A percentile compares a stretch with the other conserved stretches of the same genome.
These are phyloP conservation scores for Odocoileus hemionus DNA, from an alignment of 2,113 vertebrate genomes.

Conservation along the genomic window DNA sequence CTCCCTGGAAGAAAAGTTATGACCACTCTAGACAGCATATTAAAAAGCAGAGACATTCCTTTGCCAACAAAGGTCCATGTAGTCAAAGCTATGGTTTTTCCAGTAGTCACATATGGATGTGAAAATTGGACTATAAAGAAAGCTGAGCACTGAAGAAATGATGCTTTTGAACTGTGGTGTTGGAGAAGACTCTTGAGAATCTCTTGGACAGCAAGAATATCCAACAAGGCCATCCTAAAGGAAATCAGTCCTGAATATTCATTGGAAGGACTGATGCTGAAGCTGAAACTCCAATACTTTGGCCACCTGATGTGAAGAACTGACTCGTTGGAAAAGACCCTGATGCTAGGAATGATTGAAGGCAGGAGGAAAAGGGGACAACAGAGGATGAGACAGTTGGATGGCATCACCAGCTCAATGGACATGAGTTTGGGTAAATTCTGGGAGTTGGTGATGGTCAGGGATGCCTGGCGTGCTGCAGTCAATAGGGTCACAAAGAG, in stretches of 20 bases:
- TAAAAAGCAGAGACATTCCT: not conserved
- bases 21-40: not conserved
- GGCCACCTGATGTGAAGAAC: not conserved
- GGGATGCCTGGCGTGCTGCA: not conserved
- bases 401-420: not conserved
- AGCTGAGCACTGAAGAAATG: not conserved
- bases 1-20: not conserved
- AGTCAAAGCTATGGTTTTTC: not conserved
- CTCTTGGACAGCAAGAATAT: not conserved
- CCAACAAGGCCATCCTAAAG: not conserved
- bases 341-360: not conserved
- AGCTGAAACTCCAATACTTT: not conserved
- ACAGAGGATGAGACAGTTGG: not conserved
- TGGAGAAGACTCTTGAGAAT: not conserved
- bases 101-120: not conserved
- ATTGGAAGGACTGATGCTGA: not conserved
- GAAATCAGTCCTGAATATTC: not conserved
- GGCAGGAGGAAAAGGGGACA: not conserved
- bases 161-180: not conserved
- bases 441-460: not conserved
- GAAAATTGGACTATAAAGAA: not conserved
- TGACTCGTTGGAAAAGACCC: not conserved
- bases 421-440: not conserved
- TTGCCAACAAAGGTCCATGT: not conserved
- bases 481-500: not conserved